Base-by-base conservation (phyloP, 2,888 invertebrate genomes). In the Pimpla rufipes region DNA sequence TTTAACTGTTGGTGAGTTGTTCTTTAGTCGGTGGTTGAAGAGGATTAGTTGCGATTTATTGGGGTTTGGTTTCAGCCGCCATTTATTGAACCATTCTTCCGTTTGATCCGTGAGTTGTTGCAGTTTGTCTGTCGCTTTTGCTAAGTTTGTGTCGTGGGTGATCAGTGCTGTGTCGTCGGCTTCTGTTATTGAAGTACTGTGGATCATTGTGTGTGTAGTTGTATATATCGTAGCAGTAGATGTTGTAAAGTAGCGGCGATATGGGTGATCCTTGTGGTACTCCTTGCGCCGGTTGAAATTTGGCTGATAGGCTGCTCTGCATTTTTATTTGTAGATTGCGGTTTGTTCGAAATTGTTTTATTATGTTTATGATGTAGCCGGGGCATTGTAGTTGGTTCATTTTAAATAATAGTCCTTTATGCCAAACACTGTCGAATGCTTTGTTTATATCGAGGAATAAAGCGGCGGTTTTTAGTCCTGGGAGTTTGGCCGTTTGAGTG, bases 141-240 rank as follows among this genome's bases (percentile, higher is more conserved):
- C 35, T 35, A 16, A 47, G 23, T 6, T n/a, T 23, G 21, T 62
- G 40, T 64, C 50, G 50, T 75, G 50, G 0, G 59, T 29, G 35
- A 75, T 62, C 7, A 75, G 62, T 2, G 75, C 75, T 18, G 64
- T 75, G 62, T 75, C 74, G 16, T 74, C 62, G 8, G 21, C 21
- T 55, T 21, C 7, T 55, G 55, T 55, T 55, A 8, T 55, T 23
- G 55, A 55, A 55, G 55, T 55, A 8, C 21, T 18, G 21, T 55
- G 55, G 4, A 5, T 21, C 55, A 7, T 23, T 23, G 21, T 55
- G 23, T 8, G 42, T 13, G 42, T 42, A 7, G 42, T 8, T 42
- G 8, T 42, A 42, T 2, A 42, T 42, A 7, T 42, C 42, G 1
- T 42, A 7, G 3, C 5, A 42, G 8, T 42, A 42, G 2, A 42